phyloP scores from a whole-genome alignment of 2,888 invertebrate species.

The Notodonta dromedarius region DNA sequence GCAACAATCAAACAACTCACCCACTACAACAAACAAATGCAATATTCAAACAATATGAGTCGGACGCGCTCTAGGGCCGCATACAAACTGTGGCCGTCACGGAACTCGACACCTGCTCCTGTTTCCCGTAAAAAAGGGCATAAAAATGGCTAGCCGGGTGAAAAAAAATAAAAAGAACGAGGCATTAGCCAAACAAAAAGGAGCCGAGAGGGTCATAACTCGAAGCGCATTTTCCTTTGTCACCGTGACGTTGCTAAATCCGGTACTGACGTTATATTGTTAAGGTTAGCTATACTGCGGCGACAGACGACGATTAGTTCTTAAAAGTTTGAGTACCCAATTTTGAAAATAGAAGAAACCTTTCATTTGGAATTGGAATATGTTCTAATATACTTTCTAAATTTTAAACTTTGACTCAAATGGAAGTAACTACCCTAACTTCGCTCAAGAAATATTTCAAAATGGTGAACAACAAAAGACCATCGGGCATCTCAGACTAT shows the following conservation, averaged over 20 bases:
- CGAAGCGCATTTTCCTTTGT: conserved; percentile 74
- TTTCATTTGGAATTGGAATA: no score
- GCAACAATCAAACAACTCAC: not conserved
- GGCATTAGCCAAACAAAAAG: conserved; percentile 76
- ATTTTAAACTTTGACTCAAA: no score
- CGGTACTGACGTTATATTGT: conserved; percentile 64
- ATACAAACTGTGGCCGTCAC: conserved; percentile 61
- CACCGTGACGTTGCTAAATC: conserved; percentile 72
- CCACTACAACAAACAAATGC: not conserved
- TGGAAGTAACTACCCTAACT: no score
- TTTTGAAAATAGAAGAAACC: not conserved
- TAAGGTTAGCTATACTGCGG: conserved; percentile 42
- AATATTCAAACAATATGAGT: conserved; percentile 45
- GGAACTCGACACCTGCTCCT: conserved; percentile 61
- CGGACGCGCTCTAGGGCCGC: conserved; percentile 46
- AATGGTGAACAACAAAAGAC: no score
- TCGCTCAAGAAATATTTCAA: no score
- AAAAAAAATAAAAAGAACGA: conserved; percentile 56
- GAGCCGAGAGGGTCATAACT: conserved; percentile 75
- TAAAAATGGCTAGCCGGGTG: conserved; percentile 50
- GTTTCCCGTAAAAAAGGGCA: conserved; percentile 48
- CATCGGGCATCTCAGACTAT: no score
- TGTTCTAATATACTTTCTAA: no score
- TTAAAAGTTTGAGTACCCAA: not conserved
- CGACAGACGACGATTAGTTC: not conserved